These are phyloP conservation scores for Cavia aperea DNA, from an alignment of 2,113 vertebrate species.

Conservation along the genomic window DNA sequence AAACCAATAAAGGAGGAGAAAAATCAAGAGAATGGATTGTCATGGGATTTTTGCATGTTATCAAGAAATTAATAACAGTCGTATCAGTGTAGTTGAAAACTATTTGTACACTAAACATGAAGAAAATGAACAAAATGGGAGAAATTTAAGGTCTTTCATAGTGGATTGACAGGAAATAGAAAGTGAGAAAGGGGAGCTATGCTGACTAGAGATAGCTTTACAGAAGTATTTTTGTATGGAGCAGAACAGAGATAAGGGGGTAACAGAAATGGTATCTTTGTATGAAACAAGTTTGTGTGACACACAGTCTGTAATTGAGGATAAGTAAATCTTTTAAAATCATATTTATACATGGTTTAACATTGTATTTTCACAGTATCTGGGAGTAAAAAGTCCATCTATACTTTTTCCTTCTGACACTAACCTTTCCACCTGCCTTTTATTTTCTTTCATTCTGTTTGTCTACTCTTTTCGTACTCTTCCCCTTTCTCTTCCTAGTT, in stretches of 20 bases:
- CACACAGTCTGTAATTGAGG: background rate
- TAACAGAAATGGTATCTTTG: background rate
- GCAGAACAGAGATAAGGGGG: background rate
- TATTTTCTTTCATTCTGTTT: background rate
- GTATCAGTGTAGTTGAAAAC: background rate
- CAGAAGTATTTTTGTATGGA: background rate
- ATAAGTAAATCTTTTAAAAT: slow-evolving; percentile 14
- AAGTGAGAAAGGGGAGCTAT: background rate
- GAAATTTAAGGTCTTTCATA: background rate
- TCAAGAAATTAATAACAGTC: background rate
- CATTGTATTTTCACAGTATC: background rate
- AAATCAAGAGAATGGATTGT: background rate
- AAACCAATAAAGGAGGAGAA: background rate
- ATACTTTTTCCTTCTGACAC: background rate
- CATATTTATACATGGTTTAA: background rate
- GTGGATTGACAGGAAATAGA: background rate
- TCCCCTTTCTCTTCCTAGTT: background rate
- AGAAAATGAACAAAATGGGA: slow-evolving; percentile 12
- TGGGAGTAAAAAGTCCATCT: background rate
- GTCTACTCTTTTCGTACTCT: background rate
- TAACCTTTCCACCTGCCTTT: background rate
- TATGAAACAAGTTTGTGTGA: background rate
- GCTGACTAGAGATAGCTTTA: background rate
- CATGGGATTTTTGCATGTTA: background rate
- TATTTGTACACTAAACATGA: background rate